Conservation (phyloP, 2,888 invertebrate species). For the Nomada flava region DNA sequence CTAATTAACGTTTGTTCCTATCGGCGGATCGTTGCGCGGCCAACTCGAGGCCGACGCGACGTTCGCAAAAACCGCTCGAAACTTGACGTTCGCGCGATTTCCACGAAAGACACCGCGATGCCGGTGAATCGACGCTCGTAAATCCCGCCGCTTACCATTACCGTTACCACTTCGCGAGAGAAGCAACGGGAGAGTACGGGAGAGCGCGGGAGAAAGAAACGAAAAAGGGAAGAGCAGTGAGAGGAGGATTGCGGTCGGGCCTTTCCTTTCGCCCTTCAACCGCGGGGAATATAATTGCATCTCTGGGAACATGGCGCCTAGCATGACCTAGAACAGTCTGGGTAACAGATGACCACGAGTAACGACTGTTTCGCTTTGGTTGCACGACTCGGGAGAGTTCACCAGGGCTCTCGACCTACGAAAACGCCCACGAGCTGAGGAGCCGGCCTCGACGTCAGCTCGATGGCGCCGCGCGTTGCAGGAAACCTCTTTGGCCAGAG, state of each 20-base stretch:
- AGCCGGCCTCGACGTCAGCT: slow-evolving; percentile 50
- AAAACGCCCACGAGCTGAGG: slow-evolving; percentile 52
- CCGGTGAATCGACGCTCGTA: slow-evolving; percentile 71
- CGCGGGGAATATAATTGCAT: slow-evolving; percentile 52
- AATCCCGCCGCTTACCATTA: slow-evolving; percentile 75
- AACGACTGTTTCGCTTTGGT: slow-evolving; percentile 39
- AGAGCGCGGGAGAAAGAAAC: slow-evolving; percentile 25
- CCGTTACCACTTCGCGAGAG: slow-evolving; percentile 70
- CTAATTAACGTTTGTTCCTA: slow-evolving; percentile 66
- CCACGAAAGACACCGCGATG: slow-evolving; percentile 65
- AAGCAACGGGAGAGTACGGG: slow-evolving; percentile 43
- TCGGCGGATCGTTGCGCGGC: slow-evolving; percentile 47
- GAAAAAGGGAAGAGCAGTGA: slow-evolving; percentile 30
- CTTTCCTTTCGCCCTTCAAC: slow-evolving; percentile 64
- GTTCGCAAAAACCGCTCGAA: slow-evolving; percentile 42
- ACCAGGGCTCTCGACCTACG: slow-evolving; percentile 25
- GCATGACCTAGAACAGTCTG: slow-evolving; percentile 48
- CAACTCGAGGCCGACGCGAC: not conserved
- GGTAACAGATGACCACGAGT: not conserved
- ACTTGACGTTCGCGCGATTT: slow-evolving; percentile 60
- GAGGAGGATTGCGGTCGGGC: slow-evolving; percentile 29
- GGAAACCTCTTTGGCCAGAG: slow-evolving; percentile 42
- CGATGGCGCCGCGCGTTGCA: slow-evolving; percentile 30
- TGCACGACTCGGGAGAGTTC: slow-evolving; percentile 28
- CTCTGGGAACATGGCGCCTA: slow-evolving; percentile 66